Evolutionary conservation across 2,113 vertebrate genomes (phyloP).

Genomic region (Ranitomeya imitator): DNA sequence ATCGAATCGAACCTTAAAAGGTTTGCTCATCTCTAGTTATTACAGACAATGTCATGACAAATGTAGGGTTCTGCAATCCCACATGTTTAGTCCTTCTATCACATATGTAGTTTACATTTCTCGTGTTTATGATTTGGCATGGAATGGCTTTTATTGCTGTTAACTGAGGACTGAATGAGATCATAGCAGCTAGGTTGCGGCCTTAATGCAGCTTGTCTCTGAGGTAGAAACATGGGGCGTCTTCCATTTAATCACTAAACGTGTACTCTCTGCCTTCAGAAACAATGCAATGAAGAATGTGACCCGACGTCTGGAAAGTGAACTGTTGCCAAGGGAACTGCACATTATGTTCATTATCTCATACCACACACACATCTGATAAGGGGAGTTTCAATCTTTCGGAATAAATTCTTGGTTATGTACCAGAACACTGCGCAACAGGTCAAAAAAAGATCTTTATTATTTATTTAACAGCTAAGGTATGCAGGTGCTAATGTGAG

Average conservation of each 20-base stretch:
- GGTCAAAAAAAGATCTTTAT: conserved; percentile 62
- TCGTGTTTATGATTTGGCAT: conserved; percentile 36
- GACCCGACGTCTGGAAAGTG: conserved; percentile 67
- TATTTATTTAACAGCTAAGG: conserved; percentile 71
- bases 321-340: conserved; percentile 62
- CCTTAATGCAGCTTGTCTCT: conserved; percentile 59
- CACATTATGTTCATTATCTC: conserved; percentile 64
- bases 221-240: conserved; percentile 64
- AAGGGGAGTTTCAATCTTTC: conserved; percentile 64
- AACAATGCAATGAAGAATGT: conserved; percentile 62
- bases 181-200: conserved; percentile 62
- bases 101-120: conserved; percentile 25
- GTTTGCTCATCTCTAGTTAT: neutral
- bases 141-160: conserved; percentile 24
- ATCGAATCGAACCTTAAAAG: no score
- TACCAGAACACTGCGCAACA: conserved; percentile 62
- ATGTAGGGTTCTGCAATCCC: neutral
- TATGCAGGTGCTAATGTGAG: conserved; percentile 78
- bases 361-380: conserved; percentile 71
- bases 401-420: conserved; percentile 64
- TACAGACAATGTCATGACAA: neutral
- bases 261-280: conserved; percentile 56
- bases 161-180: conserved; percentile 45
- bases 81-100: neutral
- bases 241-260: conserved; percentile 58